Evolutionary conservation across 2,888 invertebrate species (phyloP).

Genomic region (Anagyrus pseudococci): DNA sequence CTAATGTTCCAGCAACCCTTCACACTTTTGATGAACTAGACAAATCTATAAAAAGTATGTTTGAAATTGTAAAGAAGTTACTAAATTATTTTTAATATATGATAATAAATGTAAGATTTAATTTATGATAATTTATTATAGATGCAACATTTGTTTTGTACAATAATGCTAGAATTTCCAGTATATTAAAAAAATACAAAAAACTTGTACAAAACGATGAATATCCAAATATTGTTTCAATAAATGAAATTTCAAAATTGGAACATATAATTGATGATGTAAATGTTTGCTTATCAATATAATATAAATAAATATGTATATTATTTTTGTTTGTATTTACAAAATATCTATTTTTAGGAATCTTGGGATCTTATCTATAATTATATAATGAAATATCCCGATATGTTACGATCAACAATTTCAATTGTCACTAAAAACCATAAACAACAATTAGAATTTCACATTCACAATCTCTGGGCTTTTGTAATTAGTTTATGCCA

Average conservation of each 20-base stretch:
- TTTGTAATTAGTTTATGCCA: conserved; percentile 71
- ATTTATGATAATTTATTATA: conserved; percentile 55
- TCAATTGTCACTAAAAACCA: conserved; percentile 49
- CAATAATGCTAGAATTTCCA: conserved; percentile 76
- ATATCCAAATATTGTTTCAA: conserved; percentile 68
- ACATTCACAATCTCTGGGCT: conserved; percentile 71
- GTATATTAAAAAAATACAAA: conserved; percentile 71
- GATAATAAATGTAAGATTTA: conserved; percentile 19
- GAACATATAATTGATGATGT: conserved; percentile 27
- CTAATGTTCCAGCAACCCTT: conserved; percentile 68
- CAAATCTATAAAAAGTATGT: conserved; percentile 62
- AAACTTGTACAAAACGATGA: conserved; percentile 64
- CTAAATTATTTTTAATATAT: conserved; percentile 8
- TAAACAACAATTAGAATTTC: conserved; percentile 63
- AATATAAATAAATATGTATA: neutral
- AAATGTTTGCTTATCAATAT: neutral
- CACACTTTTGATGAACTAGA: conserved; percentile 57
- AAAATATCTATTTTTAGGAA: conserved; percentile 66
- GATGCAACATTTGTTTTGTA: conserved; percentile 80
- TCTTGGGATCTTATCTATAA: conserved; percentile 79
- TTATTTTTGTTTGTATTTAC: neutral
- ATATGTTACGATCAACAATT: conserved; percentile 67
- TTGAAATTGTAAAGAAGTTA: conserved; percentile 62
- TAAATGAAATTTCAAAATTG: conserved; percentile 66
- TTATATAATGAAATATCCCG: conserved; percentile 71